Percentiles rank a stretch among this genome's conserved stretches.
phyloP scores from a whole-genome alignment of 1,140 invertebrate species.

The Drosophila kanapiae region DNA sequence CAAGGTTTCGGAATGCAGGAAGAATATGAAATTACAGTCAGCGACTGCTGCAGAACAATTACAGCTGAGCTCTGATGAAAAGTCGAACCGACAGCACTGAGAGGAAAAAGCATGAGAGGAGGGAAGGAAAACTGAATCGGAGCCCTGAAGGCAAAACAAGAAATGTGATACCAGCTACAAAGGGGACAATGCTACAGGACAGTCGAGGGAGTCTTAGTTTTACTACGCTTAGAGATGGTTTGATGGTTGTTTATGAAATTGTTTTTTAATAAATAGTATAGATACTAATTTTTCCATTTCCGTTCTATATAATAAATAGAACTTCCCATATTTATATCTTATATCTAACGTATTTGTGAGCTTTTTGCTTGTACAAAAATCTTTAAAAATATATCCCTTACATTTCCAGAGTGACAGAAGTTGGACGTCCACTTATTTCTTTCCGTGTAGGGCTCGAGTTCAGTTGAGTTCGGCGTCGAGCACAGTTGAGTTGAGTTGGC shows the following conservation, averaged over 20 bases:
- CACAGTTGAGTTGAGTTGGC: slow-evolving; percentile 18
- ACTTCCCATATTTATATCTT: no score
- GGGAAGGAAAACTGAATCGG: no score
- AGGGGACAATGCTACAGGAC: background rate
- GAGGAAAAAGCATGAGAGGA: background rate
- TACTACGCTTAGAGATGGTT: background rate
- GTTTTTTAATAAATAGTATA: no score
- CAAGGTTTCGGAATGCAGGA: slow-evolving; percentile 85
- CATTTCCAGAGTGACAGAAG: background rate
- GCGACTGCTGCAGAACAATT: slow-evolving; percentile 69
- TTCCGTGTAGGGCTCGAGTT: slow-evolving; percentile 24
- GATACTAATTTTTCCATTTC: no score
- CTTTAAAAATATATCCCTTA: background rate
- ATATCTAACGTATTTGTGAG: no score
- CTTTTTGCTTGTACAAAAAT: background rate
- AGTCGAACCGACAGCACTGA: slow-evolving; percentile 17
- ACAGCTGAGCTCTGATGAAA: slow-evolving; percentile 54
- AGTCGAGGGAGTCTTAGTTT: background rate
- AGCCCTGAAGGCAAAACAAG: background rate
- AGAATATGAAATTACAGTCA: slow-evolving; percentile 82
- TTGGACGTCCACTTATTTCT: background rate
- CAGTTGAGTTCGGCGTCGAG: slow-evolving; percentile 31
- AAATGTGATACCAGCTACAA: background rate
- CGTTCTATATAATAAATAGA: no score
- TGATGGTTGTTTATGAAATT: no score